phyloP scores from a whole-genome alignment of 2,113 vertebrate genomes.

The Trogon surrucura region DNA sequence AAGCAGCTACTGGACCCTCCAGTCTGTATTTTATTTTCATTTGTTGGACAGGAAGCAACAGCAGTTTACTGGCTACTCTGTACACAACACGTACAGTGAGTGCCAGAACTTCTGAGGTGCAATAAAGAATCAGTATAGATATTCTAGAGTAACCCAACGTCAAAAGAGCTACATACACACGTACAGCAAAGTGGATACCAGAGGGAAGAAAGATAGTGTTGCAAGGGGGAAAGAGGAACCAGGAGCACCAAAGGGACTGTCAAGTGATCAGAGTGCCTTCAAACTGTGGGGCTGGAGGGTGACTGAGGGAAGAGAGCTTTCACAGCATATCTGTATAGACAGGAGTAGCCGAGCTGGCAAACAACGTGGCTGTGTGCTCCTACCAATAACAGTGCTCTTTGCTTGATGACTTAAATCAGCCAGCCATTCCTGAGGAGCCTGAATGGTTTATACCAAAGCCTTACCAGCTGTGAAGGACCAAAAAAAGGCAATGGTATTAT shows the following conservation, averaged over 20 bases:
- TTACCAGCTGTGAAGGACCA: not conserved
- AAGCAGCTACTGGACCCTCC: not conserved
- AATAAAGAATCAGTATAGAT: not conserved
- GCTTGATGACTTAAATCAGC: not conserved
- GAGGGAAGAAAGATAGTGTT: not conserved
- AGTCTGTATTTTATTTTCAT: not conserved
- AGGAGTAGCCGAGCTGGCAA: not conserved
- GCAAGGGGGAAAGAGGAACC: not conserved
- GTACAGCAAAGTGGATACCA: not conserved
- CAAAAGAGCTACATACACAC: not conserved
- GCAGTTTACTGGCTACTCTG: not conserved
- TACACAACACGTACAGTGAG: rapidly evolving
- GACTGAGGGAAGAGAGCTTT: not conserved
- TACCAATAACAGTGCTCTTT: not conserved
- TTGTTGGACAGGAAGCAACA: not conserved
- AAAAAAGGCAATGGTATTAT: not conserved
- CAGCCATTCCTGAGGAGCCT: not conserved
- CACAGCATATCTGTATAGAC: not conserved
- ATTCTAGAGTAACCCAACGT: not conserved
- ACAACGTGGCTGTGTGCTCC: not conserved
- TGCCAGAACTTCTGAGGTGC: not conserved
- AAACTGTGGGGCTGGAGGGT: not conserved
- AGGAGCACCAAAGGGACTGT: not conserved
- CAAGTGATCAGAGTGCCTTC: not conserved
- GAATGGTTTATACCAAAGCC: not conserved